A percentile compares a stretch with the other conserved stretches of the same genome.
These are phyloP conservation scores for Parauchenoglanis punctatus DNA, from an alignment of 2,797 vertebrate species.

Conservation along the genomic window DNA sequence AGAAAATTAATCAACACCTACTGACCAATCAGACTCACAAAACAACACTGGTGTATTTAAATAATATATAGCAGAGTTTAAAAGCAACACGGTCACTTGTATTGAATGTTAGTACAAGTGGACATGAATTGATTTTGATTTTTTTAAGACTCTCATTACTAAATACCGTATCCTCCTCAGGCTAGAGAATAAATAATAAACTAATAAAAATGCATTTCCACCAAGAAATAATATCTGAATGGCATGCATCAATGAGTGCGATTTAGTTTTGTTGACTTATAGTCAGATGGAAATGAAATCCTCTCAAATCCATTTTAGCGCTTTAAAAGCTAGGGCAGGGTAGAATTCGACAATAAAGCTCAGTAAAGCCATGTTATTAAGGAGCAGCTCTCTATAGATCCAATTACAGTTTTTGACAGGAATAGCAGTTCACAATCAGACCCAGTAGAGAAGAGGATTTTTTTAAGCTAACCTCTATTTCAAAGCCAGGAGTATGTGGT, in stretches of 20 bases:
- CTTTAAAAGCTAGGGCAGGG: not conserved
- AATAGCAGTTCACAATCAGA: not conserved
- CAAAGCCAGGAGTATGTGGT: not conserved
- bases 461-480: not conserved
- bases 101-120: not conserved
- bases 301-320: not conserved
- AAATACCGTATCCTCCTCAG: not conserved
- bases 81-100: not conserved
- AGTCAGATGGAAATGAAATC: not conserved
- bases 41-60: not conserved
- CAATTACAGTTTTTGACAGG: not conserved
- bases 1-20: not conserved
- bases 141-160: not conserved
- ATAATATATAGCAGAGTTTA: not conserved
- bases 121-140: not conserved
- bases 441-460: not conserved
- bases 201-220: not conserved
- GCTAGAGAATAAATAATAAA: not conserved
- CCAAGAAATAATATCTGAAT: not conserved
- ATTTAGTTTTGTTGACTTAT: not conserved
- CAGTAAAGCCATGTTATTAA: not conserved
- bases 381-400: not conserved
- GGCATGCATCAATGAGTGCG: not conserved
- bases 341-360: not conserved
- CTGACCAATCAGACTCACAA: not conserved